Base-by-base conservation (phyloP, 2,113 vertebrate species). In the Cephalopholis sonnerati region DNA sequence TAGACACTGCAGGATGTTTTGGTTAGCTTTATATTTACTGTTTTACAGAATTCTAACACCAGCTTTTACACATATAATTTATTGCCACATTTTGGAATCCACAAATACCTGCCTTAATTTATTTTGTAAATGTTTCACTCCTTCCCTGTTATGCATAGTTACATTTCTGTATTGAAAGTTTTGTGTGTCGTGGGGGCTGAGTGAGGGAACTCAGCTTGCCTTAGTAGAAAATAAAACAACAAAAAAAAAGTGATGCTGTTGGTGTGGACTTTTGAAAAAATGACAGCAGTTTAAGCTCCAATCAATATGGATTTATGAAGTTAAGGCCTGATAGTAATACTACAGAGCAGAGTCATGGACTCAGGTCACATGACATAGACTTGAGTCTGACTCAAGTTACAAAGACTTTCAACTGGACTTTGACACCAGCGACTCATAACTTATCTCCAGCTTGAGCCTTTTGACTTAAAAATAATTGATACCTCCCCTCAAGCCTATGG, bases 201-300 rank as follows among this genome's bases (percentile, higher is more conserved):
- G 63, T 39, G 36, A 36, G 51, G 12, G 53, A 72, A 68, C 70
- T 81, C 46, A 7, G 27, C 54, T 74, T 44, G 4, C 27, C 63
- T 74, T 59, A 39, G 74, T 62, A 41, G 24, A 50, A 83, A 90
- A 87, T 89, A 87, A 91, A 89, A 79, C 3, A 1, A 12, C 10
- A 22, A 15, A 2, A n/a, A 25, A 25, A 63, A 32, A 20, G 36
- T 22, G 10, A 24, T 36, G 16, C 6, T 16, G 16, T 74, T 54
- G 0, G 15, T 79, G 20, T 69, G 4, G 32, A 65, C 20, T 20
- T 72, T 25, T 51, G 2, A 62, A n/a, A 17, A 32, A 5, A n/a
- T 50, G 59, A 22, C 0, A 6, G 5, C 36, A 24, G 17, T 57
- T 66, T 68, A 61, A 32, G 22, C 27, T n/a, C 10, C 7, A 59